Evolutionary conservation across 2,113 vertebrate genomes (phyloP).

Genomic region (Scolopax mira): DNA sequence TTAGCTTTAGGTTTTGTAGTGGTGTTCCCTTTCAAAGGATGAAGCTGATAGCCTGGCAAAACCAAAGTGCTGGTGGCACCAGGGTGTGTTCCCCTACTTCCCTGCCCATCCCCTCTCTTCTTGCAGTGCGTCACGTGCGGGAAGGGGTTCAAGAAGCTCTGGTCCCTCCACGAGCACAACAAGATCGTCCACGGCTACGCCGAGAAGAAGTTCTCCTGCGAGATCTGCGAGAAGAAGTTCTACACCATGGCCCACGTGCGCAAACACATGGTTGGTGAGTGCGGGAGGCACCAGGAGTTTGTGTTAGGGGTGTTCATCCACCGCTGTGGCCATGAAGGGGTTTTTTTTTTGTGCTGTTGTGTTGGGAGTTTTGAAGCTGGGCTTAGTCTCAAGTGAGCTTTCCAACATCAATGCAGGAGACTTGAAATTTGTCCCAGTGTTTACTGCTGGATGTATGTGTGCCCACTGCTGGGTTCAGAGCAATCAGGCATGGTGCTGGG

Average conservation of each 20-base stretch:
- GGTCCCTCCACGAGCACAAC: conserved; percentile 93
- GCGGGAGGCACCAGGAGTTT: not conserved
- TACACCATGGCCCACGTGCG: conserved; percentile 97
- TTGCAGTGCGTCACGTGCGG: conserved; percentile 90
- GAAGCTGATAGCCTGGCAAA: not conserved
- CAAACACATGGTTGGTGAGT: conserved; percentile 99
- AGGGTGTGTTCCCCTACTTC: not conserved
- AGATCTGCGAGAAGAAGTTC: conserved; percentile 97
- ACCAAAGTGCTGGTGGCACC: not conserved
- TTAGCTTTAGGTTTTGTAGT: not conserved
- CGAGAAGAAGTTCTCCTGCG: conserved; percentile 94
- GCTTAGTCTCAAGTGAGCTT: not conserved
- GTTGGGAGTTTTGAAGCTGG: not conserved
- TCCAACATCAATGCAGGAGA: fast-evolving
- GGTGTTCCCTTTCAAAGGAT: not conserved
- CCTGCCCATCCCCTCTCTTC: not conserved
- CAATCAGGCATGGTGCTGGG: fast-evolving
- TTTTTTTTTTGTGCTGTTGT: fast-evolving
- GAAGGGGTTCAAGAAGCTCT: conserved; percentile 96
- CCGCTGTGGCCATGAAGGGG: not conserved
- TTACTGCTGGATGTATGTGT: not conserved
- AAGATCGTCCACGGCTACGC: conserved; percentile 93
- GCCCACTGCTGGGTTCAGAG: not conserved
- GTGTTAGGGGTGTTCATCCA: not conserved
- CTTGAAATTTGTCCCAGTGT: not conserved